Conservation (phyloP, 2,113 vertebrate genomes). For the Hystrix brachyura region DNA sequence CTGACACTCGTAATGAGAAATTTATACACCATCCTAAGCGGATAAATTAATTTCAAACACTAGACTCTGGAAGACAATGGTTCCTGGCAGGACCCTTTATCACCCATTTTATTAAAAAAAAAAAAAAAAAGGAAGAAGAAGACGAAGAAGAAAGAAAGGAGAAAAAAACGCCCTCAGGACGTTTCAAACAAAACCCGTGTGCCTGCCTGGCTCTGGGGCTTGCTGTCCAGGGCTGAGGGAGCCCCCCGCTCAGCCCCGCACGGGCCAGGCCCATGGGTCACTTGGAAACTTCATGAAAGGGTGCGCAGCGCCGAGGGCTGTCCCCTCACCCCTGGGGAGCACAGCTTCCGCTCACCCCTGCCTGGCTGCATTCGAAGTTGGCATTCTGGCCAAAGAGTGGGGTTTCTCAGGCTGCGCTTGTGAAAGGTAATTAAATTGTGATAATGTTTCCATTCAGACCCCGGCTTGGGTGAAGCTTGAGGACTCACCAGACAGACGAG, state of each 20-base stretch:
- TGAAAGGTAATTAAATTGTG: slow-evolving; percentile 83
- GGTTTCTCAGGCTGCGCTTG: slow-evolving; percentile 73
- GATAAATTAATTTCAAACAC: slow-evolving; percentile 97
- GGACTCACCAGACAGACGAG: slow-evolving; percentile 37
- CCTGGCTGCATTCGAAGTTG: slow-evolving; percentile 74
- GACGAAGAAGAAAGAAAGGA: not conserved
- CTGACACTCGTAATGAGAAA: slow-evolving; percentile 95
- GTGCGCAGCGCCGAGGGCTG: slow-evolving; percentile 73
- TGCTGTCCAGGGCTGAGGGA: slow-evolving; percentile 74
- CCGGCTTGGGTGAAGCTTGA: not conserved
- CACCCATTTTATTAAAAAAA: slow-evolving; percentile 91
- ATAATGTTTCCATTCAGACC: slow-evolving; percentile 81
- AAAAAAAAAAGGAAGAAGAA: not conserved
- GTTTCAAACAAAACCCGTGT: slow-evolving; percentile 75
- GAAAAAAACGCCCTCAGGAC: not conserved
- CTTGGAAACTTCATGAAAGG: slow-evolving; percentile 81
- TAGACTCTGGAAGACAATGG: slow-evolving; percentile 93
- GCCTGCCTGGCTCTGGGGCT: slow-evolving; percentile 54
- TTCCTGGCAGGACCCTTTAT: slow-evolving; percentile 92
- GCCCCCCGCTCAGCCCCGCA: slow-evolving; percentile 56
- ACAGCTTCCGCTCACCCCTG: slow-evolving; percentile 73
- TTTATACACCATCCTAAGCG: slow-evolving; percentile 93
- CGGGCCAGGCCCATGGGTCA: slow-evolving; percentile 81
- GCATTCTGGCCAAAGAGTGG: slow-evolving; percentile 82
- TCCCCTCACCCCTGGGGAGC: slow-evolving; percentile 45